Evolutionary conservation across 2,113 vertebrate species (phyloP).

Genomic region (Sphyrna mokarran): DNA sequence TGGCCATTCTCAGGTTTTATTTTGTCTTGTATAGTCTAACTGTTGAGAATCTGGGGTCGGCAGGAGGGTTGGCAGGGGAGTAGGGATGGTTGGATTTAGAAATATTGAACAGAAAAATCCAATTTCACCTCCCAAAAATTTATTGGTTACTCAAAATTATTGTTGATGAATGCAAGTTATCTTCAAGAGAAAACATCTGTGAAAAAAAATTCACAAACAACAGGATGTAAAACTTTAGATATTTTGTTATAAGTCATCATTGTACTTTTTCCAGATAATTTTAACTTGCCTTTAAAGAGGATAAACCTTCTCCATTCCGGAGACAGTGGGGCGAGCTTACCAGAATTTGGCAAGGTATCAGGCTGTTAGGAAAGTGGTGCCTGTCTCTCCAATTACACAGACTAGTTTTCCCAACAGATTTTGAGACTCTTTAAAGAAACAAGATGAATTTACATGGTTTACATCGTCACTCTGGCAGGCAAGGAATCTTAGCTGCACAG

Average conservation of each 20-base stretch:
- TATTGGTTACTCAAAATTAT: neutral
- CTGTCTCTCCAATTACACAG: too few relatives aligned
- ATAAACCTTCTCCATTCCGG: neutral
- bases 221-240: neutral
- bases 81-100: too few relatives aligned
- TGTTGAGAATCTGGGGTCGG: neutral
- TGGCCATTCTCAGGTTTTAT: constrained; percentile 43
- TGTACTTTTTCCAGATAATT: neutral
- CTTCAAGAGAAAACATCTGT: neutral
- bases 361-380: too few relatives aligned
- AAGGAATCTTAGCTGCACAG: too few relatives aligned
- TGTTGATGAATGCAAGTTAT: neutral
- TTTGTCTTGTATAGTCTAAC: neutral
- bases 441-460: too few relatives aligned
- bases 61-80: too few relatives aligned
- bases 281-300: neutral
- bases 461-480: too few relatives aligned
- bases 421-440: too few relatives aligned
- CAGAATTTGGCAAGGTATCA: too few relatives aligned
- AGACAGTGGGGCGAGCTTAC: neutral
- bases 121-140: neutral
- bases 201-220: neutral
- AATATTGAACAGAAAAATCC: neutral
- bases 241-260: neutral
- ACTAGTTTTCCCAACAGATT: too few relatives aligned